phyloP scores from a whole-genome alignment of 2,888 invertebrate genomes.

The Xanthorhoe spadicearia region DNA sequence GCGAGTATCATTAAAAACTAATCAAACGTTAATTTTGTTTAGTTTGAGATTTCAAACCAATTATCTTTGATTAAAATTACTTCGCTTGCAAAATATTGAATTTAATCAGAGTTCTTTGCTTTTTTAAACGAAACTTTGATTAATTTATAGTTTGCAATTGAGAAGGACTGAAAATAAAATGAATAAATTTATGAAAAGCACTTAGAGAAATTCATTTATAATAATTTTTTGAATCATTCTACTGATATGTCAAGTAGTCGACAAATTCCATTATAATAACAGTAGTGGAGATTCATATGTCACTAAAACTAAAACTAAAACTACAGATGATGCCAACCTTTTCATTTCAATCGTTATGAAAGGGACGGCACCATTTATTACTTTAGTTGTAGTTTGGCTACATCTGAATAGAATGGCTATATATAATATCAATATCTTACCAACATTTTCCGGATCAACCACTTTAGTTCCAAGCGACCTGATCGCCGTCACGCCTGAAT shows the following conservation, averaged over 20 bases:
- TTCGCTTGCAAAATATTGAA: neutral
- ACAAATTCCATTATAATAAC: too few species aligned
- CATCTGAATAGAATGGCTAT: too few species aligned
- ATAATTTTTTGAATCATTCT: too few species aligned
- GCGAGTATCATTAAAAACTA: constrained; percentile 29
- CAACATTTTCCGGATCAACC: constrained; percentile 74
- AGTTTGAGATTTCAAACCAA: constrained; percentile 15
- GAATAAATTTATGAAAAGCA: neutral
- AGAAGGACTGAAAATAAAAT: neutral
- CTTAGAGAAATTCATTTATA: too few species aligned
- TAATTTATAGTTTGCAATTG: neutral
- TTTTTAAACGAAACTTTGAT: neutral
- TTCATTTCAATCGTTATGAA: too few species aligned
- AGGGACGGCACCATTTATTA: too few species aligned
- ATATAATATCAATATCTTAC: constrained; percentile 29
- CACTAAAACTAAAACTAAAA: too few species aligned
- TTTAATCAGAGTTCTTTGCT: neutral
- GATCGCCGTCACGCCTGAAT: constrained; percentile 81
- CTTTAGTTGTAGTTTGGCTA: too few species aligned
- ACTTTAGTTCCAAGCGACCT: constrained; percentile 84
- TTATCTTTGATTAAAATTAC: constrained; percentile 24
- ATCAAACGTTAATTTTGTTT: constrained; percentile 19
- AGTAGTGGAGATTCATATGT: too few species aligned
- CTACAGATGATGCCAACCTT: too few species aligned
- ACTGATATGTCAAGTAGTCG: too few species aligned